Percentiles rank a stretch among this genome's conserved stretches.
Evolutionary conservation across 2,797 vertebrate genomes (phyloP).

Genomic region (Synanceia verrucosa): DNA sequence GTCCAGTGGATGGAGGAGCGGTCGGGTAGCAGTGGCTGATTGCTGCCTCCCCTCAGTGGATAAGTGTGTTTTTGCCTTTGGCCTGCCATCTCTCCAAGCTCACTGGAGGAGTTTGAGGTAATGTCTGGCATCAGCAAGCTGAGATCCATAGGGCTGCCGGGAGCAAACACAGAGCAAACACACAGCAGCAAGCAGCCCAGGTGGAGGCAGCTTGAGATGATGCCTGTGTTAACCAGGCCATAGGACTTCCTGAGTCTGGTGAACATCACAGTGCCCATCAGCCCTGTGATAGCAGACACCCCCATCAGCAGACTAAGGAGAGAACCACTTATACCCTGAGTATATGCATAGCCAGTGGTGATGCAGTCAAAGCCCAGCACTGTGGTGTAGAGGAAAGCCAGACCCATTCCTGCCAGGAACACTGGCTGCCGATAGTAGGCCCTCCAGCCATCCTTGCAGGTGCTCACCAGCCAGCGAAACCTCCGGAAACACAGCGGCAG

Average conservation of each 20-base stretch:
- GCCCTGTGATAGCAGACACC: constrained; percentile 82
- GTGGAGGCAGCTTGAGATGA: constrained; percentile 86
- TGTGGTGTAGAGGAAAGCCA: constrained; percentile 87
- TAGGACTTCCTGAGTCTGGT: constrained; percentile 82
- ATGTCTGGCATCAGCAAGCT: constrained; percentile 76
- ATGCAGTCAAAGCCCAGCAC: constrained; percentile 88
- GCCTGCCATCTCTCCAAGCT: constrained; percentile 72
- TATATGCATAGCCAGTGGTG: constrained; percentile 86
- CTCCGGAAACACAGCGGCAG: constrained; percentile 73
- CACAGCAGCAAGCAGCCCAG: constrained; percentile 84
- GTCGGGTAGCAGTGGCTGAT: constrained; percentile 85
- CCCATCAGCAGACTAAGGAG: constrained; percentile 86
- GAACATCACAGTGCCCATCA: constrained; percentile 86
- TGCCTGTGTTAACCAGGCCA: constrained; percentile 83
- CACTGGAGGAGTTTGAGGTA: constrained; percentile 67
- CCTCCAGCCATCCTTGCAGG: constrained; percentile 82
- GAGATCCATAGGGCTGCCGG: constrained; percentile 86
- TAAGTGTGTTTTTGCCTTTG: constrained; percentile 77
- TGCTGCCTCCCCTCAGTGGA: constrained; percentile 78
- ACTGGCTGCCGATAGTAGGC: constrained; percentile 83
- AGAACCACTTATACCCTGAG: constrained; percentile 86
- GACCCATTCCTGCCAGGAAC: constrained; percentile 84
- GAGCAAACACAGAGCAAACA: constrained; percentile 86
- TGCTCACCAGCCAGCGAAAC: constrained; percentile 73
- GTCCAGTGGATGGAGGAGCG: constrained; percentile 88